A percentile compares a stretch with the other conserved stretches of the same genome.
Evolutionary conservation across 2,888 invertebrate genomes (phyloP).

Genomic region (Cremastinae sp.): DNA sequence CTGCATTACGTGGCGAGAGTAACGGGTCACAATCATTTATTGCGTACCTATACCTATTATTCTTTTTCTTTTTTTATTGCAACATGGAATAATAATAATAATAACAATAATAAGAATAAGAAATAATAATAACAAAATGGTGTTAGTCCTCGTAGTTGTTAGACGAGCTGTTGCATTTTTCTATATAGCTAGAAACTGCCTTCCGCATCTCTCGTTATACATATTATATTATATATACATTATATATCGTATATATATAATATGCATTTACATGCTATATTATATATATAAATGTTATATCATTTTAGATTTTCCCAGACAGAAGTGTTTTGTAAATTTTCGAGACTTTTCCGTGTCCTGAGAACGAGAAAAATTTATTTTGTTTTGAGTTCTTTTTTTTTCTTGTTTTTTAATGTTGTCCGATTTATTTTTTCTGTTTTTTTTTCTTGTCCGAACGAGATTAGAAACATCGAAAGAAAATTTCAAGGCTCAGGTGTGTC

Average conservation of each 20-base stretch:
- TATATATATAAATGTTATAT: slow-evolving; percentile 16
- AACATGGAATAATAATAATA: slow-evolving; percentile 60
- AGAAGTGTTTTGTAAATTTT: no score
- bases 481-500: slow-evolving; percentile 43
- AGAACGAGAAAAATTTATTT: slow-evolving; percentile 3
- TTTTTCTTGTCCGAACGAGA: neutral
- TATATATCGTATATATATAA: slow-evolving; percentile 73
- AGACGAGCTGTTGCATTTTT: slow-evolving; percentile 79
- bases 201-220: slow-evolving; percentile 73
- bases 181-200: slow-evolving; percentile 75
- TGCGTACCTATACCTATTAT: slow-evolving; percentile 38
- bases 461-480: slow-evolving; percentile 23
- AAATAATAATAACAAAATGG: slow-evolving; percentile 73
- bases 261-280: slow-evolving; percentile 30
- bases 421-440: neutral
- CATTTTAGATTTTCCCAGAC: neutral
- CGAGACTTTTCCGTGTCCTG: neutral
- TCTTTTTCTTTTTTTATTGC: slow-evolving; percentile 36
- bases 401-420: neutral
- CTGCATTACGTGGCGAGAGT: slow-evolving; percentile 56
- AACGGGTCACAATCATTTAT: slow-evolving; percentile 51
- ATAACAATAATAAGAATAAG: slow-evolving; percentile 55
- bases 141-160: slow-evolving; percentile 78
- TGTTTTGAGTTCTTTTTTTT: neutral
- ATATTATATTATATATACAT: slow-evolving; percentile 65